phyloP scores from a whole-genome alignment of 2,888 invertebrate species.

The Lasioglossum pauxillum region DNA sequence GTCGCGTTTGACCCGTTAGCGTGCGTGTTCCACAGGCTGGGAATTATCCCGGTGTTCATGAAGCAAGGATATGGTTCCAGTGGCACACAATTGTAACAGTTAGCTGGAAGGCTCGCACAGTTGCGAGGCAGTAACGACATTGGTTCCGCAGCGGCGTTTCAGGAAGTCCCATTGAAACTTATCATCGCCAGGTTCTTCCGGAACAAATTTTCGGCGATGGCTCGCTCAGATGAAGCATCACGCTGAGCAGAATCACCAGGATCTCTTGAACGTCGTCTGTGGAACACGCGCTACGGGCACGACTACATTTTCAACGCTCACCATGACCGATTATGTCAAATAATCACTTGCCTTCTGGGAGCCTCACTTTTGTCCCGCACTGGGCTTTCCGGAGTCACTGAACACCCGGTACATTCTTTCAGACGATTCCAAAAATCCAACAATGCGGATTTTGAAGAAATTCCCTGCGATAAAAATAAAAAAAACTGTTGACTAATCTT shows the following conservation, averaged over 20 bases:
- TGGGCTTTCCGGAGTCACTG: conserved; percentile 5
- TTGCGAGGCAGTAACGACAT: background rate
- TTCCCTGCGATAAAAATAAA: no score
- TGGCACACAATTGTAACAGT: background rate
- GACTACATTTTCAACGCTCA: conserved; percentile 41
- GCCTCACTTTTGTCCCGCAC: conserved; percentile 10
- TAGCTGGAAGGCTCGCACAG: background rate
- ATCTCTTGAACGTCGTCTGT: conserved; percentile 26
- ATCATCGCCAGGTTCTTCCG: conserved; percentile 35
- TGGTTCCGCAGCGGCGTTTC: background rate
- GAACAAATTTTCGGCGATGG: conserved; percentile 38
- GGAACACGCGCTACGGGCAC: conserved; percentile 54
- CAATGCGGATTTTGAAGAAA: no score
- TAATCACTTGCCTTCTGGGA: conserved; percentile 65
- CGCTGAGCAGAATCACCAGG: conserved; percentile 49
- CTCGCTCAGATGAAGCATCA: conserved; percentile 20
- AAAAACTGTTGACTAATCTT: no score
- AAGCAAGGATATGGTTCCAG: background rate
- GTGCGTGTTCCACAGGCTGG: background rate
- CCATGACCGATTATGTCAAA: conserved; percentile 65
- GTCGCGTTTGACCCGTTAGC: background rate
- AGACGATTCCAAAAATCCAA: background rate
- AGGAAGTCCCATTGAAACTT: conserved; percentile 10
- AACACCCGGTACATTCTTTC: conserved; percentile 13
- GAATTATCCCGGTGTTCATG: background rate